These are phyloP conservation scores for Ciconia boyciana DNA, from an alignment of 2,113 vertebrate genomes.

Conservation along the genomic window DNA sequence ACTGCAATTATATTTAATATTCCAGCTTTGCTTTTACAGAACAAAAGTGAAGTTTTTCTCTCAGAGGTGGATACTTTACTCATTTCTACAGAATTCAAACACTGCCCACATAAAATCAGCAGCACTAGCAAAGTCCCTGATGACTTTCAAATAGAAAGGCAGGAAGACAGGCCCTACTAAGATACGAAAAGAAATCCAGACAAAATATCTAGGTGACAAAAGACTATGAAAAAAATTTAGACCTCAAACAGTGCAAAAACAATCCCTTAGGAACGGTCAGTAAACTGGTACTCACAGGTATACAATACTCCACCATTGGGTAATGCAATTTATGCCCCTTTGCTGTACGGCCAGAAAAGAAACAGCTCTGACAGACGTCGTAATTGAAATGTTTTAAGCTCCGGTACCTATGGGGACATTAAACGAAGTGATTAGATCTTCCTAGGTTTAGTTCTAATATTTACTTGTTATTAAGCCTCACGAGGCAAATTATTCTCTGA, in stretches of 20 bases:
- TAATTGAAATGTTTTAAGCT: conserved; percentile 99
- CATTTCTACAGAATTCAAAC: not conserved
- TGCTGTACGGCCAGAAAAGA: conserved; percentile 96
- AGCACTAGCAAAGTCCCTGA: not conserved
- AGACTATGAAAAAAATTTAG: not conserved
- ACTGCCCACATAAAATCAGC: not conserved
- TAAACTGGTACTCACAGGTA: conserved; percentile 83
- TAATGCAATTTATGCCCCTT: conserved; percentile 98
- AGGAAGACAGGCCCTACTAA: not conserved
- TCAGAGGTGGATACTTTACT: not conserved
- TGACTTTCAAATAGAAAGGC: not conserved
- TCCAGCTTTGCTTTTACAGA: not conserved
- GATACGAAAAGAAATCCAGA: not conserved
- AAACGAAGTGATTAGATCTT: not conserved
- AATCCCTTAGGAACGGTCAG: not conserved
- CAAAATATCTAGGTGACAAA: not conserved
- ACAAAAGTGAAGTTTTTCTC: not conserved
- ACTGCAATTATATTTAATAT: not conserved
- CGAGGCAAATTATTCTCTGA: not conserved
- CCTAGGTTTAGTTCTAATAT: not conserved
- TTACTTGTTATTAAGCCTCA: not conserved
- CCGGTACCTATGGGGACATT: conserved; percentile 82
- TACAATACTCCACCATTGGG: conserved; percentile 99
- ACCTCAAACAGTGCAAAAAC: not conserved
- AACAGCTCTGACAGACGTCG: conserved; percentile 97